Base-by-base conservation (phyloP, 1,140 invertebrate species). In the Nebria ingens region DNA sequence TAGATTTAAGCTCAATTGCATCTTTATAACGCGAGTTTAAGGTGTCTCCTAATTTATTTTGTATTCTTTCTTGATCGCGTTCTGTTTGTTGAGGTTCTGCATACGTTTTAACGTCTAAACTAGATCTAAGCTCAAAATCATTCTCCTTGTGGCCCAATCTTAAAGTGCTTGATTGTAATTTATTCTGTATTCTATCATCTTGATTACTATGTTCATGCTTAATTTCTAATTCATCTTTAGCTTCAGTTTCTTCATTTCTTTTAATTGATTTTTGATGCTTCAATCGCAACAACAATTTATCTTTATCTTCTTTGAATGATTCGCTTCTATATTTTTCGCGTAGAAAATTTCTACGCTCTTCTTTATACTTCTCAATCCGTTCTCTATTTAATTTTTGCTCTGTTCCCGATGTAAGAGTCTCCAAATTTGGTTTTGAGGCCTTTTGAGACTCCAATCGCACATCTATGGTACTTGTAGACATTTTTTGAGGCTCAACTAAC, bases 331-430 rank as follows among this genome's bases (percentile, higher is more conserved):
- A 90, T 69, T 92, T 93, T 64, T 93, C 89, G 21, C 89, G 78
- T 19, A 94, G 68, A 64, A 90, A 89, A 53, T 83, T 85, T 53
- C 91, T 76, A n/a, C 91, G 74, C 66, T 93, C 91, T 67, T 93
- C 89, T 73, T 95, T 95, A 65, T 93, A 93, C 65, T 87, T 86
- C 68, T 93, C 89, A 59, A 93, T 93, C 40, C 89, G 71, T 65
- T 89, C 86, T 21, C 86, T 70, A 57, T 86, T 82, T 2, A 82
- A 60, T 62, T 81, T 66, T 55, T 61, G 60, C 29, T 64, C 59
- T 61, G 20, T 62, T 60, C 51, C 55, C 52, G 17, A 25, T 56
- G 21, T 55, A 52, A 13, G 15, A 45, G 19, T 57, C 57, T 25
- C 54, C 58, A 51, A 69, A 67, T n/a, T 71, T 68, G 64, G 71